Percentiles rank a stretch among this genome's conserved stretches.
phyloP scores from a whole-genome alignment of 1,140 invertebrate genomes.

The Onthophagus taurus region DNA sequence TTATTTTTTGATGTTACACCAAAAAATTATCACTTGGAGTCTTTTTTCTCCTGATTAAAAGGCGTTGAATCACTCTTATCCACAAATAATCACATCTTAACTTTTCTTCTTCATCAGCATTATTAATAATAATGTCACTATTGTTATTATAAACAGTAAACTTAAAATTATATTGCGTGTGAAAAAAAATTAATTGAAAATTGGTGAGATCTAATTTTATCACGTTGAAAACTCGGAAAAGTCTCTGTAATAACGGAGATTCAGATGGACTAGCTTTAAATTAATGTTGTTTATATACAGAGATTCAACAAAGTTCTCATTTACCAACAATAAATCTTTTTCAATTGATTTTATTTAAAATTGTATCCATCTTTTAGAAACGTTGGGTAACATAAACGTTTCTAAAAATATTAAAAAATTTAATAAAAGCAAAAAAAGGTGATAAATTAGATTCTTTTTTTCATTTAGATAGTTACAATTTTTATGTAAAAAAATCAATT shows the following conservation, averaged over 20 bases:
- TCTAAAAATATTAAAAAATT: too few relatives aligned
- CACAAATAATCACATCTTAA: conserved; percentile 7
- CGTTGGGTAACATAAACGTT: too few relatives aligned
- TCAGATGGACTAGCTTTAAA: conserved; percentile 3
- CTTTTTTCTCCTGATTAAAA: conserved; percentile 1
- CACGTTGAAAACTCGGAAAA: neutral
- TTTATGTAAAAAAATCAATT: too few relatives aligned
- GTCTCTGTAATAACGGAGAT: conserved; percentile 8
- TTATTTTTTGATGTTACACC: too few relatives aligned
- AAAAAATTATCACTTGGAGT: conserved; percentile 4
- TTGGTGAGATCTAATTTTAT: neutral
- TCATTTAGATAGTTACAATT: too few relatives aligned
- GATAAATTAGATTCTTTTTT: too few relatives aligned
- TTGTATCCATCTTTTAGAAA: too few relatives aligned
- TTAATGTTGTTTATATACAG: conserved; percentile 5
- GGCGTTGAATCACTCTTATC: neutral
- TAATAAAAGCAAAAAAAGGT: too few relatives aligned
- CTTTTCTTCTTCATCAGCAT: conserved; percentile 7
- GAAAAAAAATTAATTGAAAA: conserved; percentile 1
- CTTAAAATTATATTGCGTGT: conserved; percentile 11
- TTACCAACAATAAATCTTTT: too few relatives aligned
- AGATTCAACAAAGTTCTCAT: neutral
- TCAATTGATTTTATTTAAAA: too few relatives aligned
- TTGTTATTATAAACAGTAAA: conserved; percentile 7
- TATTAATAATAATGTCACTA: conserved; percentile 8